phyloP scores from a whole-genome alignment of 2,888 invertebrate genomes.

The Habrosyne pyritoides region DNA sequence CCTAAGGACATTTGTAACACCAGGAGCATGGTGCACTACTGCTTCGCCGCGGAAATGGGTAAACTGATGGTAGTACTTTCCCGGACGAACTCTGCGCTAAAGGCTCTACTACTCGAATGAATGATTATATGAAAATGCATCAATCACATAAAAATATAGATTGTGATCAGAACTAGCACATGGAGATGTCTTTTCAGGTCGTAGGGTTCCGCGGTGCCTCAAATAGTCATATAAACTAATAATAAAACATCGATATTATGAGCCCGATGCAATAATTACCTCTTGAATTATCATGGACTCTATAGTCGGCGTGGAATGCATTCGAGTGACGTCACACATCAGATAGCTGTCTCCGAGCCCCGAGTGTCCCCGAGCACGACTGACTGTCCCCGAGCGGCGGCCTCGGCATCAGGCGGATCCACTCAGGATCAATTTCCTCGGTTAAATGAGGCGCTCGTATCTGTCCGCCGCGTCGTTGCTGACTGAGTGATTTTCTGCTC shows the following conservation, averaged over 20 bases:
- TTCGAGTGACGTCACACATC: not conserved
- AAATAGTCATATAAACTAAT: not conserved
- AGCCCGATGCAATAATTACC: not conserved
- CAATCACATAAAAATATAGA: too few species aligned
- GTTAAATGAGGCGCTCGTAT: conserved; percentile 7
- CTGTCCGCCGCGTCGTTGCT: not conserved
- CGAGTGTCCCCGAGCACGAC: not conserved
- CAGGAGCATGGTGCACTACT: too few species aligned
- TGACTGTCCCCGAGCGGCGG: not conserved
- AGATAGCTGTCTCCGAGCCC: not conserved
- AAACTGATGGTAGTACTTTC: too few species aligned
- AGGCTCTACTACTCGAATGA: too few species aligned
- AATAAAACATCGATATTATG: not conserved
- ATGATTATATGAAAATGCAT: too few species aligned
- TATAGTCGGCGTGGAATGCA: not conserved
- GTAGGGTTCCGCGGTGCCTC: too few species aligned
- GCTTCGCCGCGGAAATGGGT: too few species aligned
- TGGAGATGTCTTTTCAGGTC: too few species aligned
- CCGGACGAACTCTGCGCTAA: too few species aligned
- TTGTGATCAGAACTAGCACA: too few species aligned
- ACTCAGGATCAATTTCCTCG: conserved; percentile 8
- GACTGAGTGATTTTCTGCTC: not conserved
- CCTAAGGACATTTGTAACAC: too few species aligned
- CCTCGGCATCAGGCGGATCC: not conserved
- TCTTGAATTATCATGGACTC: not conserved